Evolutionary conservation across 2,888 invertebrate genomes (phyloP).

Genomic region (Diarsia rubi): DNA sequence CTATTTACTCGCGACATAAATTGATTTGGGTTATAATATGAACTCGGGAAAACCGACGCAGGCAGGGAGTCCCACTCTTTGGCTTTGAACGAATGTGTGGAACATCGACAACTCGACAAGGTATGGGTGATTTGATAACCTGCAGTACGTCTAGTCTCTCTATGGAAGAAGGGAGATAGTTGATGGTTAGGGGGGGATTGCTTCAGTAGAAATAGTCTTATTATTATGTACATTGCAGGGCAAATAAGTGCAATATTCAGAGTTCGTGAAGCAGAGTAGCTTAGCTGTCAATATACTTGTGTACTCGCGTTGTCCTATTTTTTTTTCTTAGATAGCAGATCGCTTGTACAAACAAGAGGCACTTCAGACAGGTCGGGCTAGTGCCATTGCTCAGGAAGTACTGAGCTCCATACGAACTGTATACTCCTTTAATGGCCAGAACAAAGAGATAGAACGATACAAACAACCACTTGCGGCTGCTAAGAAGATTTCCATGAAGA

Average conservation of each 20-base stretch:
- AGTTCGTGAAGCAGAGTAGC: neutral
- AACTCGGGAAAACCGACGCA: too few relatives aligned
- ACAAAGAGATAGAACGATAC: conserved; percentile 92
- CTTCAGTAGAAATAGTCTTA: neutral
- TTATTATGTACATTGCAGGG: neutral
- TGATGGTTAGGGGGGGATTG: too few relatives aligned
- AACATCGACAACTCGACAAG: too few relatives aligned
- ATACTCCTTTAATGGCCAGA: conserved; percentile 93
- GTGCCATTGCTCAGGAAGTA: conserved; percentile 94
- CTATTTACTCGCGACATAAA: too few relatives aligned
- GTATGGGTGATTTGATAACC: too few relatives aligned
- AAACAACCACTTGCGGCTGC: conserved; percentile 91
- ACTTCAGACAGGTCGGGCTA: conserved; percentile 93
- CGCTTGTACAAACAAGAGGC: conserved; percentile 91
- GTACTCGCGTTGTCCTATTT: too few relatives aligned
- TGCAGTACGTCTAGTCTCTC: too few relatives aligned
- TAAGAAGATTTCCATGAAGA: conserved; percentile 92
- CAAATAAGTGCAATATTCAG: neutral
- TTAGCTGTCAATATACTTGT: neutral
- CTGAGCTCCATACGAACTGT: conserved; percentile 94
- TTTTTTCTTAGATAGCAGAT: conserved; percentile 67
- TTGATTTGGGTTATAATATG: too few relatives aligned
- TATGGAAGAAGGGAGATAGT: too few relatives aligned
- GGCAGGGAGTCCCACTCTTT: too few relatives aligned
- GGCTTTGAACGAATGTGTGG: too few relatives aligned